These are phyloP conservation scores for Potamarius usumacintae DNA, from an alignment of 2,113 vertebrate genomes.

Conservation along the genomic window DNA sequence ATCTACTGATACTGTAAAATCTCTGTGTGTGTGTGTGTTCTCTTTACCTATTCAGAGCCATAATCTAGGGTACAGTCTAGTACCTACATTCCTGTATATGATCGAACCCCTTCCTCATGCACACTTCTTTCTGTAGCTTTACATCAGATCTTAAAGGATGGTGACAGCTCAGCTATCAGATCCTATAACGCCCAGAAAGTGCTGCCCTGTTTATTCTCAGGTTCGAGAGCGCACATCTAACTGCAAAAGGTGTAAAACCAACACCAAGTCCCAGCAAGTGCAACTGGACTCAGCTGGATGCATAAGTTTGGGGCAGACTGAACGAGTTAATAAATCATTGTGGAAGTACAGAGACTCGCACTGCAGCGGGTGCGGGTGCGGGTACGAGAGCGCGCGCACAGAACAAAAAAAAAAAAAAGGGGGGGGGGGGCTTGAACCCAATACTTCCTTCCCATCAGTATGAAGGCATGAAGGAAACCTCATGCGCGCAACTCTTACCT, in stretches of 20 bases:
- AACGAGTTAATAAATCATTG: background rate
- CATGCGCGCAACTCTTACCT: constrained; percentile 64
- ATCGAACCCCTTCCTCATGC: background rate
- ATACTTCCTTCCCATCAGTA: too few relatives aligned
- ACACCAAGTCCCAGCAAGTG: background rate
- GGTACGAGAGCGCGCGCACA: background rate
- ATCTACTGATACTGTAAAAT: background rate
- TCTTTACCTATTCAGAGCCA: background rate
- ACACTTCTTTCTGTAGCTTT: background rate
- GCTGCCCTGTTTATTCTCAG: background rate
- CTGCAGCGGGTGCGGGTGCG: background rate
- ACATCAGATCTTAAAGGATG: background rate
- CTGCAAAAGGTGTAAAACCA: background rate
- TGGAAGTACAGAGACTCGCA: background rate
- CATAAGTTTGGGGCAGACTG: background rate
- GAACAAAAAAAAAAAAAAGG: background rate
- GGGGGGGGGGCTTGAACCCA: too few relatives aligned
- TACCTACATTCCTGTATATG: too few relatives aligned
- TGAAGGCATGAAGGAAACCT: background rate
- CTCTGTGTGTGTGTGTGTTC: background rate
- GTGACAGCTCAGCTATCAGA: background rate
- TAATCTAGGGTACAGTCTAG: background rate
- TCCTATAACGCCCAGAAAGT: too few relatives aligned
- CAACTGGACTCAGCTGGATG: background rate
- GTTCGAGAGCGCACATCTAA: background rate